Evolutionary conservation across 2,888 invertebrate genomes (phyloP).

Genomic region (Dysmachus trigonus): DNA sequence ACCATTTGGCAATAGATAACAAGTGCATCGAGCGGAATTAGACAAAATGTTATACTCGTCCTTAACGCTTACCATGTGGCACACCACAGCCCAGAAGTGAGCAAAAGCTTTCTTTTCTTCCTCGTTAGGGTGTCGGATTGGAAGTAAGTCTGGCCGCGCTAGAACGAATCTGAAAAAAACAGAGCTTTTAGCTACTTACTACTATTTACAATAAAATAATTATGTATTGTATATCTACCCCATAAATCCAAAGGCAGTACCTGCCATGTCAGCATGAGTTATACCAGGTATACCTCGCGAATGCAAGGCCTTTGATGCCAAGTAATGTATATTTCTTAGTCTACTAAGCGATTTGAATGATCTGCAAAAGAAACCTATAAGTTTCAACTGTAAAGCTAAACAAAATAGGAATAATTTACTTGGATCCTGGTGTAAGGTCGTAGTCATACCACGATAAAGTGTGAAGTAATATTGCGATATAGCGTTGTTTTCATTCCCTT

Average conservation of each 20-base stretch:
- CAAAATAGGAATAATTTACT: no score
- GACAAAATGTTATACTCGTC: conserved; percentile 63
- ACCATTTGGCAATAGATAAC: conserved; percentile 44
- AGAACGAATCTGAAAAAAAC: conserved; percentile 64
- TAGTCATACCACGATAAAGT: no score
- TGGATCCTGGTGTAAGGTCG: no score
- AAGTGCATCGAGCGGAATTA: conserved; percentile 45
- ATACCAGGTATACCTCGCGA: conserved; percentile 68
- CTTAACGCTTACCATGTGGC: conserved; percentile 78
- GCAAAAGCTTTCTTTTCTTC: conserved; percentile 77
- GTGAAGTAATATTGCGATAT: no score
- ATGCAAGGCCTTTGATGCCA: conserved; percentile 66
- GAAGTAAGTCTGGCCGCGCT: conserved; percentile 69
- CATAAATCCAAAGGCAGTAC: conserved; percentile 84
- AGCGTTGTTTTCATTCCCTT: no score
- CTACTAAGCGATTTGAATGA: no score
- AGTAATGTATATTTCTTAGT: conserved; percentile 70
- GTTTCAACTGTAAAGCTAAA: no score
- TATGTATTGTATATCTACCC: conserved; percentile 62
- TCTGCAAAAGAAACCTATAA: no score
- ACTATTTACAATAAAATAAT: neutral
- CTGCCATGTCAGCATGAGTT: conserved; percentile 78
- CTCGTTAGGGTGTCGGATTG: conserved; percentile 66
- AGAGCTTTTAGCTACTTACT: no score
- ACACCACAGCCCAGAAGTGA: conserved; percentile 82